A percentile compares a stretch with the other conserved stretches of the same genome.
These are phyloP conservation scores for Copidosoma floridanum DNA, from an alignment of 1,140 invertebrate genomes.

Conservation along the genomic window DNA sequence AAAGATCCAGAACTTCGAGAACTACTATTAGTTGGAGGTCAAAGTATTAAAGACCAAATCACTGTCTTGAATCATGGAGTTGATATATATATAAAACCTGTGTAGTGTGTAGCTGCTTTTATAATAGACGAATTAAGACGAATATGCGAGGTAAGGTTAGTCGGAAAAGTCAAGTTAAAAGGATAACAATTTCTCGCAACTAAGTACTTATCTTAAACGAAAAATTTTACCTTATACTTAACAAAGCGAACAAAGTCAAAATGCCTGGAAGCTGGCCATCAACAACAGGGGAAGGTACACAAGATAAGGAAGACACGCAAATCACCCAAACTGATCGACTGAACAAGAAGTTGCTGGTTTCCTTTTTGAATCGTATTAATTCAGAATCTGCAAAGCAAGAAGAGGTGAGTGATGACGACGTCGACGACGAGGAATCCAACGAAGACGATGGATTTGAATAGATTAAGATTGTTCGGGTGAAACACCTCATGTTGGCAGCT, in stretches of 20 bases:
- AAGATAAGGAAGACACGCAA: no score
- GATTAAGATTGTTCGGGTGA: no score
- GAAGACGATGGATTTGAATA: slow-evolving; percentile 13
- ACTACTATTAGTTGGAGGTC: slow-evolving; percentile 86
- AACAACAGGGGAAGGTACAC: no score
- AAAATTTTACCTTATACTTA: background rate
- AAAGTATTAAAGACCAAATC: slow-evolving; percentile 90
- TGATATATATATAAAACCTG: no score
- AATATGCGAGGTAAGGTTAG: no score
- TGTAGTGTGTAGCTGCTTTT: no score
- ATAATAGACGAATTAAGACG: no score
- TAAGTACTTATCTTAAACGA: background rate
- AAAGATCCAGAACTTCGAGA: slow-evolving; percentile 76
- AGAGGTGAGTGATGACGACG: background rate
- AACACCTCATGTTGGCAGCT: no score
- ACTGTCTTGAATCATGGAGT: slow-evolving; percentile 77
- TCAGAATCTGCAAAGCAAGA: slow-evolving; percentile 56
- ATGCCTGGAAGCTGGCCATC: background rate
- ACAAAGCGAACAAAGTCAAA: background rate
- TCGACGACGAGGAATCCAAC: background rate
- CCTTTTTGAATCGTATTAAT: slow-evolving; percentile 63
- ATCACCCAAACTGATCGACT: slow-evolving; percentile 63
- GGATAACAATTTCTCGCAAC: background rate
- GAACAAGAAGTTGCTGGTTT: slow-evolving; percentile 63
- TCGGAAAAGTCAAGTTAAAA: background rate